Percentiles rank a stretch among this genome's conserved stretches.
Conservation (phyloP, 53 echinoderm and acorn worm species). For the Stichopus horrens region DNA sequence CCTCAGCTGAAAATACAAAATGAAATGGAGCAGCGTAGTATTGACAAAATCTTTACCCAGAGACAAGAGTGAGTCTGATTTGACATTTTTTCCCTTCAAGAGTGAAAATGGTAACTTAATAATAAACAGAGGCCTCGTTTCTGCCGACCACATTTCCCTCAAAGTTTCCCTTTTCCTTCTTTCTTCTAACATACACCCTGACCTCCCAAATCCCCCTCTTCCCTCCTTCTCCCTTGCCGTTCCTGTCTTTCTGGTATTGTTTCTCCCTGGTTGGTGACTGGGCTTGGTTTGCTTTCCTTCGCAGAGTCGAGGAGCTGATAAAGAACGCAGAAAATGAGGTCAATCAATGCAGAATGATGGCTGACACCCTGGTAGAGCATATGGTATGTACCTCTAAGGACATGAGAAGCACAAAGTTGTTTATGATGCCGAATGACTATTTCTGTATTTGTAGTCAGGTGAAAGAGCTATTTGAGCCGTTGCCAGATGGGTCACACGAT, state of each 20-base stretch:
- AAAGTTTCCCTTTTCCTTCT: no score
- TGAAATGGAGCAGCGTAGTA: slow-evolving; percentile 82
- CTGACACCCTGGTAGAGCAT: slow-evolving; percentile 91
- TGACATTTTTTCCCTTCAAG: neutral
- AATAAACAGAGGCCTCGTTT: no score
- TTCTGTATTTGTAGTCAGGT: no score
- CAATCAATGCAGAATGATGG: slow-evolving; percentile 90
- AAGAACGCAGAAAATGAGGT: slow-evolving; percentile 78
- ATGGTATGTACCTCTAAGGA: slow-evolving; percentile 64
- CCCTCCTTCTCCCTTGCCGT: no score
- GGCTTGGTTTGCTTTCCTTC: neutral
- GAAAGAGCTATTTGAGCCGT: no score
- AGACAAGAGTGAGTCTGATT: slow-evolving; percentile 87
- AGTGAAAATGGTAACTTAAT: no score
- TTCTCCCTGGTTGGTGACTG: neutral
- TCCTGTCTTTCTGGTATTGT: neutral
- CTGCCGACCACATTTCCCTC: no score
- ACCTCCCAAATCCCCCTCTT: no score
- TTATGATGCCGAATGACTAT: no score
- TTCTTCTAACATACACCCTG: no score
- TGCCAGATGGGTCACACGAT: no score
- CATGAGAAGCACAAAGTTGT: neutral
- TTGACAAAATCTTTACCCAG: slow-evolving; percentile 81
- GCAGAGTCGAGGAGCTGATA: slow-evolving; percentile 79
- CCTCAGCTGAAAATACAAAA: slow-evolving; percentile 86